Evolutionary conservation across 2,888 invertebrate genomes (phyloP).

Genomic region (Drosophila neonasuta): DNA sequence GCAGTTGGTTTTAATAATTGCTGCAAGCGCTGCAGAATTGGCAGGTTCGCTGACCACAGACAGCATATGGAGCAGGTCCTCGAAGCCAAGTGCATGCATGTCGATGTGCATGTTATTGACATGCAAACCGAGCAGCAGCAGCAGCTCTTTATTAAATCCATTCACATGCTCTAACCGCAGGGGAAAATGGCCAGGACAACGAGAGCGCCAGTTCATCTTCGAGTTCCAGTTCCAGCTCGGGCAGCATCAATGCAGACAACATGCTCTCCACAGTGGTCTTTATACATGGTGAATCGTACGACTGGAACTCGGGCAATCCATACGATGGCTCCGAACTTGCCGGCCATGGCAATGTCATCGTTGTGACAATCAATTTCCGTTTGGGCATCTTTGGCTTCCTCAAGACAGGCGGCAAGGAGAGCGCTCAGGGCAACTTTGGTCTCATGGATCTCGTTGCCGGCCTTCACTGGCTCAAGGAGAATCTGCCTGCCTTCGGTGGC

Average conservation of each 20-base stretch:
- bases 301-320: constrained; percentile 98
- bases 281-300: constrained; percentile 97
- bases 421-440: constrained; percentile 95
- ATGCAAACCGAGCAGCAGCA: not conserved
- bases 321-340: constrained; percentile 98
- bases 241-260: constrained; percentile 29
- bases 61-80: constrained; percentile 18
- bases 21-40: constrained; percentile 98
- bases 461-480: constrained; percentile 97
- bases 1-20: constrained; percentile 90
- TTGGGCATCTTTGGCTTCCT: constrained; percentile 94
- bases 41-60: constrained; percentile 84
- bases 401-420: constrained; percentile 94
- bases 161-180: constrained; percentile 18
- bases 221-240: constrained; percentile 2
- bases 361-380: constrained; percentile 95
- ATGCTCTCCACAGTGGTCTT: constrained; percentile 91
- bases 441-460: constrained; percentile 97
- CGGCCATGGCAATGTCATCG: constrained; percentile 93
- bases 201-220: constrained; percentile 13
- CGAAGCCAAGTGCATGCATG: constrained; percentile 3
- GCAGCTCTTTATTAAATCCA: not conserved
- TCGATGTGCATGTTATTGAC: constrained; percentile 10
- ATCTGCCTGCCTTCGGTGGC: constrained; percentile 96
- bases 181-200: constrained; percentile 21